Percentiles rank a stretch among this genome's conserved stretches.
These are phyloP conservation scores for Ptychobarbus kaznakovi DNA, from an alignment of 2,797 vertebrate species.

Conservation along the genomic window DNA sequence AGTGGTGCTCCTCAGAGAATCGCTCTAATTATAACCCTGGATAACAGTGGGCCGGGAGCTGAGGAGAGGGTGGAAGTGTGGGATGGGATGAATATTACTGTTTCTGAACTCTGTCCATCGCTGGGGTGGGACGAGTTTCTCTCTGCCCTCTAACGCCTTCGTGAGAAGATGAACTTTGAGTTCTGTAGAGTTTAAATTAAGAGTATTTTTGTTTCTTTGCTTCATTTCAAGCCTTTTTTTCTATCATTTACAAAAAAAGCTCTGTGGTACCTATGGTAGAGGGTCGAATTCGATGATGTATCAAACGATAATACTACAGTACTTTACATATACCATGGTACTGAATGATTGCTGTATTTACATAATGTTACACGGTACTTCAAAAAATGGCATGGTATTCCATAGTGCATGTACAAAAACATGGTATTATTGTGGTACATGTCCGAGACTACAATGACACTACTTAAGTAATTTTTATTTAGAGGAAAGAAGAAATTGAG, in stretches of 20 bases:
- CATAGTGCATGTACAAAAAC: background rate
- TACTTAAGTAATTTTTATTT: background rate
- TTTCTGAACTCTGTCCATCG: constrained; percentile 45
- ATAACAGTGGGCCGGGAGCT: constrained; percentile 41
- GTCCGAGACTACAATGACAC: background rate
- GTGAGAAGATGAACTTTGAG: constrained; percentile 18
- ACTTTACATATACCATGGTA: background rate
- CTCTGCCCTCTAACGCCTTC: constrained; percentile 27
- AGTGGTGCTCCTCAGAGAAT: constrained; percentile 50
- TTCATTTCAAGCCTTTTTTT: background rate
- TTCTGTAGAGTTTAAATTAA: constrained; percentile 17
- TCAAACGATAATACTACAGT: background rate
- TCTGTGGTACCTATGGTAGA: background rate
- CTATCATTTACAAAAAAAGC: constrained; percentile 1
- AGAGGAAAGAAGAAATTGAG: background rate
- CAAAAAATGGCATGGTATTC: background rate
- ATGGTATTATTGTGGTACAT: background rate
- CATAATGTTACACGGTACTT: background rate
- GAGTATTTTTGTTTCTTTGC: background rate
- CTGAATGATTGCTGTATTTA: background rate
- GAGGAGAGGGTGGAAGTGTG: constrained; percentile 35
- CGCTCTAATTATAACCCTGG: constrained; percentile 52
- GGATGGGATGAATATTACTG: constrained; percentile 37
- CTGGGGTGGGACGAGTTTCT: constrained; percentile 17
- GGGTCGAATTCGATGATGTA: background rate